A percentile compares a stretch with the other conserved stretches of the same genome.
phyloP scores from a whole-genome alignment of 2,888 invertebrate species.

The Anorthoa munda region DNA sequence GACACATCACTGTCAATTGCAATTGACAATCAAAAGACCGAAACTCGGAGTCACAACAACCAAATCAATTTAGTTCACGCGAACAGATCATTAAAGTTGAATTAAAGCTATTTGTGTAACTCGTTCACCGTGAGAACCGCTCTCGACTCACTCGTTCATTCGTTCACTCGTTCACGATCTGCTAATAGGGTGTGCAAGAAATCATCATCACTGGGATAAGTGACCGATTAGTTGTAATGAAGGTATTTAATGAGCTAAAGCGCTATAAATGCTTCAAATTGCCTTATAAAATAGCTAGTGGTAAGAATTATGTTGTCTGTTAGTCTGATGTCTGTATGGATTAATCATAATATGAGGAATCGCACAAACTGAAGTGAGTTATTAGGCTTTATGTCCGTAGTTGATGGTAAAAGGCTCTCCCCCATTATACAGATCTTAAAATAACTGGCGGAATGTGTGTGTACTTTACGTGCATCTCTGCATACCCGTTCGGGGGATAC shows the following conservation, averaged over 20 bases:
- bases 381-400: too few relatives aligned
- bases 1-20: constrained; percentile 55
- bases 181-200: constrained; percentile 72
- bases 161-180: constrained; percentile 85
- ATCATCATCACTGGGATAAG: constrained; percentile 62
- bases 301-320: constrained; percentile 7
- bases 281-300: constrained; percentile 17
- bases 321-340: background rate
- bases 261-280: constrained; percentile 39
- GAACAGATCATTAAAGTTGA: constrained; percentile 88
- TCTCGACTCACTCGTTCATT: constrained; percentile 76
- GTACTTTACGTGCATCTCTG: too few relatives aligned
- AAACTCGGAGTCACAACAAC: constrained; percentile 80
- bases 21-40: constrained; percentile 64
- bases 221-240: constrained; percentile 41
- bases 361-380: background rate
- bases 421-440: too few relatives aligned
- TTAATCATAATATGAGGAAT: constrained; percentile 23
- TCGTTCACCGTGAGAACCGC: constrained; percentile 85
- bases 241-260: constrained; percentile 43
- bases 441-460: too few relatives aligned
- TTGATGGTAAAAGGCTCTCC: too few relatives aligned
- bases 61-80: constrained; percentile 91
- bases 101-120: constrained; percentile 85
- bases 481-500: too few relatives aligned